These are phyloP conservation scores for Heliconius sara DNA, from an alignment of 2,888 invertebrate species.

Conservation along the genomic window DNA sequence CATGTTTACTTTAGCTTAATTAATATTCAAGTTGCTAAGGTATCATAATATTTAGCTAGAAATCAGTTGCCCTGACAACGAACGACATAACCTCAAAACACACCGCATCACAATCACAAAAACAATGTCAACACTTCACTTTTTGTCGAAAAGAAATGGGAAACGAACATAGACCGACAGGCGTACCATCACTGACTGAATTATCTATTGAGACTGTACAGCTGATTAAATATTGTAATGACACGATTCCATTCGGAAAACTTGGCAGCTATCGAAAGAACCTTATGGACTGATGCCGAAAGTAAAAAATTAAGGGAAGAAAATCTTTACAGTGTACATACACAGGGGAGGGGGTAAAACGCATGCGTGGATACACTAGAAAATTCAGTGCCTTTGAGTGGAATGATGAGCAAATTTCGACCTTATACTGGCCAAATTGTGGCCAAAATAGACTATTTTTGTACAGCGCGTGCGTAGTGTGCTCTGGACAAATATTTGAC, in stretches of 20 bases:
- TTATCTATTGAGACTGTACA: slow-evolving; percentile 78
- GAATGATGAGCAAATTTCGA: slow-evolving; percentile 48
- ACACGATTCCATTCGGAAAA: slow-evolving; percentile 60
- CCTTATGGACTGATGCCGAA: slow-evolving; percentile 62
- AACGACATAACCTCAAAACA: slow-evolving; percentile 53
- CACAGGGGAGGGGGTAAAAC: slow-evolving; percentile 62
- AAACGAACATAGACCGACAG: slow-evolving; percentile 64
- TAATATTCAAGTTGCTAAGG: slow-evolving; percentile 21
- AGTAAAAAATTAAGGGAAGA: slow-evolving; percentile 51
- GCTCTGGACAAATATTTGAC: slow-evolving; percentile 55
- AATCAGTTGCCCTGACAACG: slow-evolving; percentile 59
- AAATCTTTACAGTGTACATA: slow-evolving; percentile 54
- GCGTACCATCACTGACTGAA: slow-evolving; percentile 71
- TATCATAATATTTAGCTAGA: slow-evolving; percentile 33
- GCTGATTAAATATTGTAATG: slow-evolving; percentile 75
- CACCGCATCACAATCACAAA: slow-evolving; percentile 42
- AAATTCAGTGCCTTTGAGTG: slow-evolving; percentile 53
- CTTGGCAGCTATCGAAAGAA: slow-evolving; percentile 55
- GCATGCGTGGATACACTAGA: slow-evolving; percentile 73
- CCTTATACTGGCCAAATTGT: slow-evolving; percentile 52
- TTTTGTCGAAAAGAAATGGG: slow-evolving; percentile 36
- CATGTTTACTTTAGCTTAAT: slow-evolving; percentile 1
- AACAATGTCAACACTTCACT: slow-evolving; percentile 35
- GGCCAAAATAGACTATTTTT: slow-evolving; percentile 29
- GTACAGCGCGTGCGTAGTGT: slow-evolving; percentile 62